phyloP scores from a whole-genome alignment of 2,113 vertebrate genomes.

The Bambusicola thoracicus region DNA sequence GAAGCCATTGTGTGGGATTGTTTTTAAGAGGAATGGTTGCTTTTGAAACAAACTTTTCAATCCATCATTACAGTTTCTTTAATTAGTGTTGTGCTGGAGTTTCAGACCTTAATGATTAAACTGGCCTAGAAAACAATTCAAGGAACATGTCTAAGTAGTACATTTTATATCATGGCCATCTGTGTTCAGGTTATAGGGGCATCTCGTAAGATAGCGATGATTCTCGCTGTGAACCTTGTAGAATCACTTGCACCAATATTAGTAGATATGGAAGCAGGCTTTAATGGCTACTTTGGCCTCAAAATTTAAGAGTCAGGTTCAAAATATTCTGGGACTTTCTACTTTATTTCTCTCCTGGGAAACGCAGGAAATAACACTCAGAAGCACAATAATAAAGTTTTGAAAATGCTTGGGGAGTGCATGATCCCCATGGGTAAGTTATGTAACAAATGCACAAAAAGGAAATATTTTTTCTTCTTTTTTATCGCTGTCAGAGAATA shows the following conservation, averaged over 20 bases:
- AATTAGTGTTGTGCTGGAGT: neutral
- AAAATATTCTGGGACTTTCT: neutral
- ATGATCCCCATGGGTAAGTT: neutral
- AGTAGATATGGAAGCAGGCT: neutral
- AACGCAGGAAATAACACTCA: neutral
- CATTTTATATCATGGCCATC: neutral
- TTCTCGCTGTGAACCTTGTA: neutral
- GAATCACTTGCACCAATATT: neutral
- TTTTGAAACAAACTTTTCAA: neutral
- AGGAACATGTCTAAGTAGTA: neutral
- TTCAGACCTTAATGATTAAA: neutral
- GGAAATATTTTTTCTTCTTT: neutral
- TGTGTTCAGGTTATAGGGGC: rapidly evolving
- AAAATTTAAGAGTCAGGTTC: neutral
- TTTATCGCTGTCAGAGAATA: neutral
- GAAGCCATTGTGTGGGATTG: neutral
- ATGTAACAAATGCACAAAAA: neutral
- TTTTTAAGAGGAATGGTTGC: neutral
- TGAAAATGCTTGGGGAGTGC: neutral
- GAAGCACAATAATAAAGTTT: neutral
- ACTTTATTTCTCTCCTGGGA: neutral
- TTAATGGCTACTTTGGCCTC: neutral
- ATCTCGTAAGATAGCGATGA: neutral
- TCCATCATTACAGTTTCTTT: neutral
- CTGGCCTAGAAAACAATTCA: neutral